phyloP scores from a whole-genome alignment of 2,113 vertebrate species.

The Hippotragus niger region DNA sequence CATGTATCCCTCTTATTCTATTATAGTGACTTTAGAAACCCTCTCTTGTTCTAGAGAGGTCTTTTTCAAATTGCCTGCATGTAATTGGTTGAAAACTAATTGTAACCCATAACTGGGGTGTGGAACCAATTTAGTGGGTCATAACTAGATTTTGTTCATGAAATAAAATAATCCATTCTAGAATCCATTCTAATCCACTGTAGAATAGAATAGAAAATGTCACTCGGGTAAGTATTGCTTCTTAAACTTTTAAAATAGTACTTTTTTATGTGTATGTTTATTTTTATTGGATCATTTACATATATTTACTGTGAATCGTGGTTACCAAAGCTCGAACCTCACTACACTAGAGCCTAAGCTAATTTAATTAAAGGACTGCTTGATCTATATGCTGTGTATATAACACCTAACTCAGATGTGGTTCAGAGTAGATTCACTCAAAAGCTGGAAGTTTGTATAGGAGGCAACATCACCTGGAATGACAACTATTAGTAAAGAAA shows the following conservation, averaged over 20 bases:
- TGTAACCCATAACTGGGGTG: not conserved
- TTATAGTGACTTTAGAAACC: not conserved
- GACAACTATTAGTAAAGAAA: not conserved
- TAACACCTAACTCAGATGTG: not conserved
- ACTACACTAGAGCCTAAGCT: not conserved
- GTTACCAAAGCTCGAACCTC: not conserved
- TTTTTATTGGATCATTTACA: not conserved
- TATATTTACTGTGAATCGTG: not conserved
- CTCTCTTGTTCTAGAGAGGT: not conserved
- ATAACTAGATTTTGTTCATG: not conserved
- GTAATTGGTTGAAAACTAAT: not conserved
- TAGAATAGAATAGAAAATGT: not conserved
- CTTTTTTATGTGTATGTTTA: not conserved
- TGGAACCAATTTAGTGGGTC: not conserved
- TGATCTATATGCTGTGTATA: not conserved
- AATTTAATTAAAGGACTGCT: not conserved
- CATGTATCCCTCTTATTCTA: not conserved
- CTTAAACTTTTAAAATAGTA: not conserved
- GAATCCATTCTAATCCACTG: not conserved
- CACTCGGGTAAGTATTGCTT: not conserved
- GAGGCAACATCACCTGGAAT: not conserved
- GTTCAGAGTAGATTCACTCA: not conserved
- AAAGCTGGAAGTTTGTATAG: not conserved
- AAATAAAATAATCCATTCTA: not conserved
- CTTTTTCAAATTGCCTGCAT: not conserved